Percentiles rank a stretch among this genome's conserved stretches.
Evolutionary conservation across 1,140 invertebrate genomes (phyloP).

Genomic region (Lucilia cuprina): DNA sequence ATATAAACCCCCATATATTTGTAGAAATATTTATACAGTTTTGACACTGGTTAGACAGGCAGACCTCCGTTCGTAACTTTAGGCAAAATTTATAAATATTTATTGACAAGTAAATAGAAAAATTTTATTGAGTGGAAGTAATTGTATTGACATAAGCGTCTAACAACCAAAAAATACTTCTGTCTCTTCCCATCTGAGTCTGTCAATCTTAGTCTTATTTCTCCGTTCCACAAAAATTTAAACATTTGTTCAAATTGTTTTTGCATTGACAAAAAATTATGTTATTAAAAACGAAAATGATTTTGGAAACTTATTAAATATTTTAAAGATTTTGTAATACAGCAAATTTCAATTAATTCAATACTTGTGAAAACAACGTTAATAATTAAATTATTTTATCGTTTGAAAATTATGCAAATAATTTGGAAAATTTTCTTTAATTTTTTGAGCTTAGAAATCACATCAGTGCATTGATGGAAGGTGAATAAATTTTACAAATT

Average conservation of each 20-base stretch:
- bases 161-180: not conserved
- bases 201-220: not conserved
- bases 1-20: not conserved
- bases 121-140: slow-evolving; percentile 33
- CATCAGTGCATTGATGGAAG: too few species aligned
- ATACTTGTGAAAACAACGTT: not conserved
- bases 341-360: not conserved
- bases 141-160: slow-evolving; percentile 32
- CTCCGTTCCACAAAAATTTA: not conserved
- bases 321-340: not conserved
- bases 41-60: not conserved
- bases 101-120: slow-evolving; percentile 34
- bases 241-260: not conserved
- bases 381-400: too few species aligned
- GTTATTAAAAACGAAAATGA: not conserved
- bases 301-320: not conserved
- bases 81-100: slow-evolving; percentile 29
- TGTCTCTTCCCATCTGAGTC: not conserved
- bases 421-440: too few species aligned
- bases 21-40: not conserved
- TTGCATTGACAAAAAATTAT: not conserved
- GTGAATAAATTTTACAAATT: too few species aligned
- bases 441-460: too few species aligned
- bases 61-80: not conserved
- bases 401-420: too few species aligned